Conservation (phyloP, 2,797 vertebrate species). For the Alcedo quadribrachys region DNA sequence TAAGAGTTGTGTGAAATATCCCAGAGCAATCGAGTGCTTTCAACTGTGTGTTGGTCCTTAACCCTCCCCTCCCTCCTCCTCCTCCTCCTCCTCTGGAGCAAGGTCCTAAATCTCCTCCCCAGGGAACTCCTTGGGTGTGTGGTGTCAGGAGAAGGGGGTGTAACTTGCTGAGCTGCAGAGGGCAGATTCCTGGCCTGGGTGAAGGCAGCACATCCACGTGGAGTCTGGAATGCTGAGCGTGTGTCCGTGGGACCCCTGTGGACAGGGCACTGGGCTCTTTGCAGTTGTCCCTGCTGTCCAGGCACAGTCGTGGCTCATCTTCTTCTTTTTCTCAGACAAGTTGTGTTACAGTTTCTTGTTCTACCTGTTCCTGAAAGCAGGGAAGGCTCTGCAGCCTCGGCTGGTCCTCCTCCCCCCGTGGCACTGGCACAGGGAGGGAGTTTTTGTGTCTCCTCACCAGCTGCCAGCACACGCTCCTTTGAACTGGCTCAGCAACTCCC, state of each 20-base stretch:
- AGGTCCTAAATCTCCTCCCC: background rate
- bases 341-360: slow-evolving; percentile 67
- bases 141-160: background rate
- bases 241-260: background rate
- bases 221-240: fast-evolving
- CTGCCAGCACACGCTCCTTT: slow-evolving; percentile 55
- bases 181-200: background rate
- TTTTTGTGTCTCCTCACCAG: slow-evolving; percentile 48
- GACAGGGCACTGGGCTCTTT: background rate
- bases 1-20: background rate
- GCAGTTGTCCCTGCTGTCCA: slow-evolving; percentile 47
- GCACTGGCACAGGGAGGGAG: slow-evolving; percentile 51
- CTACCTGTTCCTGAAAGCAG: slow-evolving; percentile 69
- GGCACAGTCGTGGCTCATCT: slow-evolving; percentile 28
- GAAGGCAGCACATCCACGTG: too few relatives aligned
- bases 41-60: background rate
- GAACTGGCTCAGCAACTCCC: slow-evolving; percentile 53
- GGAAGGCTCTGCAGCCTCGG: slow-evolving; percentile 53
- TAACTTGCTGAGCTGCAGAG: background rate
- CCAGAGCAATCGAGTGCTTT: background rate
- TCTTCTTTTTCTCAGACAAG: slow-evolving; percentile 17
- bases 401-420: slow-evolving; percentile 74
- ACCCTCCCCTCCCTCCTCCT: background rate
- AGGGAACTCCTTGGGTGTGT: background rate
- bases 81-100: background rate